phyloP scores from a whole-genome alignment of 2,797 vertebrate genomes.

The Lutjanus campechanus region DNA sequence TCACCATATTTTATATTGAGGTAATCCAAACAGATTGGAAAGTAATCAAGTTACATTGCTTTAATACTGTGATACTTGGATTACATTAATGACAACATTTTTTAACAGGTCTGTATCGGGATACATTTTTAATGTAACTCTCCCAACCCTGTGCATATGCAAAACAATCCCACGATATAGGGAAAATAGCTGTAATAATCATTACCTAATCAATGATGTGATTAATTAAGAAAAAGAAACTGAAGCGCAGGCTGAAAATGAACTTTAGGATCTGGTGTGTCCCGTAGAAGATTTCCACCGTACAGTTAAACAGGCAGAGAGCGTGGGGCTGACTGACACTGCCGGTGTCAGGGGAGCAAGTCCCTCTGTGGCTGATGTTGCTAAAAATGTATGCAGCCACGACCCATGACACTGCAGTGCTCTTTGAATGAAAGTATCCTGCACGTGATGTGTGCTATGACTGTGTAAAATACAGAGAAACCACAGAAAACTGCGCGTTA shows the following conservation, averaged over 20 bases:
- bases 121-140: no score
- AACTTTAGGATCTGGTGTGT: slow-evolving; percentile 14
- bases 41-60: no score
- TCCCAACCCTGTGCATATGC: no score
- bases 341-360: slow-evolving; percentile 48
- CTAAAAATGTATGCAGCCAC: slow-evolving; percentile 59
- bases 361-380: slow-evolving; percentile 52
- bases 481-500: neutral
- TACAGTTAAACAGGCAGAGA: slow-evolving; percentile 30
- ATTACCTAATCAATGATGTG: slow-evolving; percentile 36
- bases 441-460: slow-evolving; percentile 4
- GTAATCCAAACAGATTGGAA: no score
- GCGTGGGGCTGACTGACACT: slow-evolving; percentile 17
- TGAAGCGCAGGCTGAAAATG: slow-evolving; percentile 5
- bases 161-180: neutral
- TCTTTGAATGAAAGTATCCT: slow-evolving; percentile 29
- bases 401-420: slow-evolving; percentile 25
- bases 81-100: no score
- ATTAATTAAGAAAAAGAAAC: slow-evolving; percentile 35
- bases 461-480: neutral
- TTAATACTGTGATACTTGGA: no score
- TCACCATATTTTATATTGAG: no score
- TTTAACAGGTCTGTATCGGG: no score
- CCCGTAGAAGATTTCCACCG: slow-evolving; percentile 30
- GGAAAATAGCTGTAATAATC: slow-evolving; percentile 5